Evolutionary conservation across 2,113 vertebrate genomes (phyloP), one percentile per base, ranked within the genome.

Genomic region (Megalops atlanticus): DNA sequence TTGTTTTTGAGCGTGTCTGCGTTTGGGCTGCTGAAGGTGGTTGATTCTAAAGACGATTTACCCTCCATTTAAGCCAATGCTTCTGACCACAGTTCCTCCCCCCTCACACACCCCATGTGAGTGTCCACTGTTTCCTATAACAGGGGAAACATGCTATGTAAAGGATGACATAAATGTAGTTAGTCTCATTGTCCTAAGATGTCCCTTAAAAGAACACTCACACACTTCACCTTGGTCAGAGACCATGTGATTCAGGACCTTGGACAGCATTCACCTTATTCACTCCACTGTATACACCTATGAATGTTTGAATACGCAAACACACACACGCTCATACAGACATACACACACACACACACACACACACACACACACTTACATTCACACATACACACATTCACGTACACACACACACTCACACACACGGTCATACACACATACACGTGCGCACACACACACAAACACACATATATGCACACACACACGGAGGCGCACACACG

Each of bases 11-110:
- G 24, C 0, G 69, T 69, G 40, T 40, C 38, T 70, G 14, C 36
- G 77, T 79, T 79, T 69, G 77, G 77, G 77, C 31, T 79, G 77
- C 64, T 70, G 77, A 70, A 69, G 64, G 77, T 78, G 76, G 76
- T 78, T 78, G 76, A 78, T 77, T 77, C 75, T 77, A 36, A 15
- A 78, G 39, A 35, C 12, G 35, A 11, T 7, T 39, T 27, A 35
- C 38, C 38, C 38, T 8, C 38, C 21, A 18, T 45, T 4, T 27
- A 64, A 64, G n/a, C 58, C 27, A n/a, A n/a, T n/a, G n/a, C n/a
- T n/a, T 12, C 73, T 27, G 38, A 39, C 43, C 74, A 7, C 40
- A 10, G 18, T 43, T 76, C 11, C 36, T 71, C 33, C 69, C 15
- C 35, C 36, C 18, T 14, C 14, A 18, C 35, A 18, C 10, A 38